Evolutionary conservation across 1,140 invertebrate species (phyloP).

Genomic region (Hylaeus anthracinus): DNA sequence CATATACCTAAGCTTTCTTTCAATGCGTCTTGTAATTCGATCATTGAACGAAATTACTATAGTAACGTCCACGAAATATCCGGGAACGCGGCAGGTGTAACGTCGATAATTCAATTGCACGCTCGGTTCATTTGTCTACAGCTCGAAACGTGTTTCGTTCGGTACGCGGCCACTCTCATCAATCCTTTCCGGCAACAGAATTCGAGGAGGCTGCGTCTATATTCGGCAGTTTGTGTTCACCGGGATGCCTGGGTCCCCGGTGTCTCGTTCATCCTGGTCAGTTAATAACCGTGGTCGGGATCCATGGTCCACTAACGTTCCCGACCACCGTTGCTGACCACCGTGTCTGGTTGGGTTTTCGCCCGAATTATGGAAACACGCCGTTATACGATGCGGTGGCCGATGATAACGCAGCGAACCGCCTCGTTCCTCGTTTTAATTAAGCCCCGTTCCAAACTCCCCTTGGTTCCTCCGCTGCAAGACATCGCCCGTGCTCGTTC

Average conservation of each 20-base stretch:
- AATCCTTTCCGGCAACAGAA: slow-evolving; percentile 75
- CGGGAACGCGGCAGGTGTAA: slow-evolving; percentile 12
- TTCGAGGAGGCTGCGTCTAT: slow-evolving; percentile 59
- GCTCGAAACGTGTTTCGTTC: slow-evolving; percentile 41
- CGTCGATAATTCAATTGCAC: slow-evolving; percentile 57
- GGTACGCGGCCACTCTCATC: slow-evolving; percentile 57
- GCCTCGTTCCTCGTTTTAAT: slow-evolving; percentile 78
- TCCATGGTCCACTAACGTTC: slow-evolving; percentile 56
- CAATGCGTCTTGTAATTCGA: too few species aligned
- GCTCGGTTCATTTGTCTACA: slow-evolving; percentile 44
- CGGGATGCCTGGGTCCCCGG: slow-evolving; percentile 68
- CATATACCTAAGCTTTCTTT: too few species aligned
- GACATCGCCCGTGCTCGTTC: slow-evolving; percentile 44
- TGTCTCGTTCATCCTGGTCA: slow-evolving; percentile 78
- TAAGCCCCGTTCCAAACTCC: slow-evolving; percentile 59
- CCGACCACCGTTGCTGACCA: slow-evolving; percentile 61
- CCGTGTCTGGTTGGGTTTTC: slow-evolving; percentile 65
- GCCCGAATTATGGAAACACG: slow-evolving; percentile 71
- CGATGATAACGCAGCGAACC: slow-evolving; percentile 60
- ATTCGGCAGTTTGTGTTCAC: slow-evolving; percentile 58
- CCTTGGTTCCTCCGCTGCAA: slow-evolving; percentile 17
- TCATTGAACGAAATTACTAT: slow-evolving; percentile 12
- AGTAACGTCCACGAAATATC: slow-evolving; percentile 12
- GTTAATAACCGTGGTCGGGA: slow-evolving; percentile 74
- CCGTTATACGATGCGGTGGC: slow-evolving; percentile 69